Evolutionary conservation across 1,140 invertebrate species (phyloP).

Genomic region (Latrodectus geometricus): DNA sequence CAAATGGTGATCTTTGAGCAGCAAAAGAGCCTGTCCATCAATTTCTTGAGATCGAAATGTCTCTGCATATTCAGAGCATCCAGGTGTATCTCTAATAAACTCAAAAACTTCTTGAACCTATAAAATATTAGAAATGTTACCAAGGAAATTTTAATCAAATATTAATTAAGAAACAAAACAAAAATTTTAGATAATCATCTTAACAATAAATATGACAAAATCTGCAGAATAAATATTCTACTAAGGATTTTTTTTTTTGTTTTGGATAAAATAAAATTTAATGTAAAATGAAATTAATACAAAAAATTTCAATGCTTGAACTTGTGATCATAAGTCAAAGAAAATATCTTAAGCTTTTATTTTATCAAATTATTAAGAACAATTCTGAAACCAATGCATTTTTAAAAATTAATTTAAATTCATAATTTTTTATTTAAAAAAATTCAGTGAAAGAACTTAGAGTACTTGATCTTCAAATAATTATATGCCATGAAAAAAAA

Average conservation of each 20-base stretch:
- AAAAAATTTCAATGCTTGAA: not conserved
- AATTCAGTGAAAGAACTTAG: too few relatives aligned
- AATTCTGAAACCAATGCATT: too few relatives aligned
- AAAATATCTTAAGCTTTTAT: too few relatives aligned
- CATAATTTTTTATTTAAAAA: too few relatives aligned
- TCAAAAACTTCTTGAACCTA: conserved; percentile 75
- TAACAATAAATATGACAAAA: not conserved
- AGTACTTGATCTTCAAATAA: too few relatives aligned
- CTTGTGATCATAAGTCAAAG: too few relatives aligned
- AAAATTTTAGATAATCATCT: not conserved
- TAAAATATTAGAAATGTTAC: conserved; percentile 48
- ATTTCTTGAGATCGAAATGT: conserved; percentile 96
- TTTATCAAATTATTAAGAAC: too few relatives aligned
- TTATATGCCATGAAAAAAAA: too few relatives aligned
- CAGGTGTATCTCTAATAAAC: conserved; percentile 87
- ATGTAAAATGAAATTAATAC: not conserved
- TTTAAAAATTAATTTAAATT: too few relatives aligned
- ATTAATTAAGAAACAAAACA: not conserved
- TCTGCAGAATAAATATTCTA: not conserved
- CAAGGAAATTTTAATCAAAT: too few relatives aligned
- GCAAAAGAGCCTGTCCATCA: conserved; percentile 91
- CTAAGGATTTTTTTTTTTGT: not conserved
- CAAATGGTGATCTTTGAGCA: conserved; percentile 93
- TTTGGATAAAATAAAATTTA: not conserved
- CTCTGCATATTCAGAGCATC: conserved; percentile 92